Base-by-base conservation (phyloP, 2,797 vertebrate species). In the Sarcophilus harrisii region DNA sequence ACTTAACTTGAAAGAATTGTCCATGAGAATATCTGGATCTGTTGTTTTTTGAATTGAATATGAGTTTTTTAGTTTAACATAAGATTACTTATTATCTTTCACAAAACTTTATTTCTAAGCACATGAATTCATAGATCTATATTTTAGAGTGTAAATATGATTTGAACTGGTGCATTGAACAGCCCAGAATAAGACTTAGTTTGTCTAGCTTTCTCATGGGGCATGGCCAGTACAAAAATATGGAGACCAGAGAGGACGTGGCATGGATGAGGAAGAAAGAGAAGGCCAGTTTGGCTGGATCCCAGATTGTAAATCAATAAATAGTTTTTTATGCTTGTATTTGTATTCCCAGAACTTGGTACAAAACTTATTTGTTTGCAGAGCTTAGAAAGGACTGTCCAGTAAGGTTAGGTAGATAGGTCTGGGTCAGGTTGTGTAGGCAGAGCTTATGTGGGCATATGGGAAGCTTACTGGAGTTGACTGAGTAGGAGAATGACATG, bases 1-100 rank as follows among this genome's bases (percentile, higher is more conserved):
- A n/a, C 14, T 73, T 73, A 73, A 73, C 14, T 60, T 58, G 38
- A 94, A 91, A 94, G 55, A 97, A 90, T n/a, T 58, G 2, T 93
- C 38, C 81, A 21, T 91, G 55, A 96, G 59, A 49, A 91, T 93
- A 91, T 45, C 93, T 94, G 92, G 96, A 49, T 95, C 90, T 94
- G 2, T 92, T 60, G 91, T 87, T 94, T 91, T 55, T 32, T 93
- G 45, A n/a, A 91, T 81, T 93, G 52, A 52, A 54, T 5, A 60
- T 66, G 93, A 60, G 5, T 59, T 55, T 59, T 59, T 87, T 93
- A 57, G 93, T 92, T 96, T 97, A 91, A 38, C 5, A 91, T 90
- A 93, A 73, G 0, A 90, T 89, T 94, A 55, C 62, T 57, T 91
- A 91, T 94, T 97, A 92, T 57, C n/a, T n/a, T 94, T 96, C 73